Percentiles rank a stretch among this genome's conserved stretches.
Conservation (phyloP, 2,888 invertebrate genomes). For the Tanypteryx hageni region DNA sequence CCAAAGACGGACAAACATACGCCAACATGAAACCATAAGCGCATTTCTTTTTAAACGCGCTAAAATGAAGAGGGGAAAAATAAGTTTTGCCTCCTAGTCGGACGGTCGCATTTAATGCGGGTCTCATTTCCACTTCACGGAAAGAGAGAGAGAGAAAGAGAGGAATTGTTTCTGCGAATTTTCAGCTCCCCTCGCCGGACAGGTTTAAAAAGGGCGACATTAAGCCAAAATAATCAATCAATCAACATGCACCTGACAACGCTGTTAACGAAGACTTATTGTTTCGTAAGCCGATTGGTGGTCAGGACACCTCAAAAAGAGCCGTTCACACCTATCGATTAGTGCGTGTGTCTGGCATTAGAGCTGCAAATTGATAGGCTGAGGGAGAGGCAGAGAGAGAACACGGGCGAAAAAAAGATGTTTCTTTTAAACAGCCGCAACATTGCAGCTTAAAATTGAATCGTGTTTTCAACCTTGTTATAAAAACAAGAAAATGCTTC, state of each 20-base stretch:
- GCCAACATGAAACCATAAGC: too few relatives aligned
- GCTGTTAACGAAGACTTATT: conserved; percentile 49
- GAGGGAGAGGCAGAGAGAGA: neutral
- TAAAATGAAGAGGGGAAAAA: too few relatives aligned
- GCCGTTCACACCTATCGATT: neutral
- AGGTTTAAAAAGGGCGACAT: neutral
- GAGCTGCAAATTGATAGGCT: neutral
- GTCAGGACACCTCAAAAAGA: conserved; percentile 28
- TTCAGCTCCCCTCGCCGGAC: neutral
- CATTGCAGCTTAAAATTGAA: neutral
- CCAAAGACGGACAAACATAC: too few relatives aligned
- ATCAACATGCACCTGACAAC: conserved; percentile 58
- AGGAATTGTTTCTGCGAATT: neutral
- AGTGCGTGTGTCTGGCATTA: conserved; percentile 4
- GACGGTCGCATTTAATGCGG: too few relatives aligned
- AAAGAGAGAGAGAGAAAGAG: neutral
- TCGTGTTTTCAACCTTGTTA: neutral
- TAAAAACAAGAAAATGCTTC: too few relatives aligned
- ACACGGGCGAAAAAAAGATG: neutral
- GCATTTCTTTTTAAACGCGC: too few relatives aligned
- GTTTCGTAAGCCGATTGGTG: conserved; percentile 41
- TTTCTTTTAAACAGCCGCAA: neutral
- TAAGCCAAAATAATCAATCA: conserved; percentile 12
- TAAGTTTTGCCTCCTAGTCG: too few relatives aligned
- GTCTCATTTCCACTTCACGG: too few relatives aligned